Conservation (phyloP, 2,888 invertebrate species). For the Eupsilia transversa region DNA sequence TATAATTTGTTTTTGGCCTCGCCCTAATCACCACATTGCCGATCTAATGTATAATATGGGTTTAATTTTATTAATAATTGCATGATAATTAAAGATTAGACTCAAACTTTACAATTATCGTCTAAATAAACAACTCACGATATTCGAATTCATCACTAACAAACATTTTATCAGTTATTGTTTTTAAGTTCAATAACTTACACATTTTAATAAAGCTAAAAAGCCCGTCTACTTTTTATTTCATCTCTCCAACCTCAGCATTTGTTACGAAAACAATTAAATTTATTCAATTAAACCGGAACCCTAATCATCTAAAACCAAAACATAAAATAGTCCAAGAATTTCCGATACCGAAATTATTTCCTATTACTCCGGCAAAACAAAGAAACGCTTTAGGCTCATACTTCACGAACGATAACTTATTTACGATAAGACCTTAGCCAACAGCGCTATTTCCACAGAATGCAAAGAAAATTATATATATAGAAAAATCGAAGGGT, state of each 20-base stretch:
- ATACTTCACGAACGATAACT: constrained; percentile 57
- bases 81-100: not conserved
- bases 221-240: not conserved
- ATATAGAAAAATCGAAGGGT: constrained; percentile 64
- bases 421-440: constrained; percentile 54
- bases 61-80: not conserved
- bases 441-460: constrained; percentile 37
- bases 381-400: constrained; percentile 51
- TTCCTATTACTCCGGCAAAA: constrained; percentile 44
- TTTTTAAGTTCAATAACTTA: not conserved
- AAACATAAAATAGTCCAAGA: constrained; percentile 56
- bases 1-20: too few relatives aligned
- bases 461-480: constrained; percentile 61
- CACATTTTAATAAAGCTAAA: constrained; percentile 10
- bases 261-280: constrained; percentile 37
- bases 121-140: not conserved
- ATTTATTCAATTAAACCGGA: constrained; percentile 41
- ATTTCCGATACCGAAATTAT: constrained; percentile 56
- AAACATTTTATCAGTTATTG: not conserved
- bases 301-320: constrained; percentile 41
- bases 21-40: too few relatives aligned
- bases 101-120: not conserved
- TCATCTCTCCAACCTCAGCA: constrained; percentile 1
- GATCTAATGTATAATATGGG: too few relatives aligned
- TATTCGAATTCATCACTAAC: not conserved